phyloP scores from a whole-genome alignment of 2,888 invertebrate species.

The Neoitamus cyanurus region DNA sequence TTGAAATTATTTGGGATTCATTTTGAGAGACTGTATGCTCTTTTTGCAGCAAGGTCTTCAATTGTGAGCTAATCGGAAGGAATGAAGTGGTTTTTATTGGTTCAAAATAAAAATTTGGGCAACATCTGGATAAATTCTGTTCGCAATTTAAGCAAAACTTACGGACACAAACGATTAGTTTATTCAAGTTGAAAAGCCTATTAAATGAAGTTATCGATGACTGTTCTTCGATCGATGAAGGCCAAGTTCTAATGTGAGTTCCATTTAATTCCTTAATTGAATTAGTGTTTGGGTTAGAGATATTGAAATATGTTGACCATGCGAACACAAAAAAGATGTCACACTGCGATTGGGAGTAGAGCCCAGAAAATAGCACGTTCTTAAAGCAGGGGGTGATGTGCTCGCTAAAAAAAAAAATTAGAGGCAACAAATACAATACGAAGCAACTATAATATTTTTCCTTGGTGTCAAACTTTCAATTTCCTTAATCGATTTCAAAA shows the following conservation, averaged over 20 bases:
- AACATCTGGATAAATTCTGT: not conserved
- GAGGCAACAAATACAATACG: not conserved
- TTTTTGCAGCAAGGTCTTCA: too few relatives aligned
- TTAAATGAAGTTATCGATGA: not conserved
- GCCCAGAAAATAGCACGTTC: not conserved
- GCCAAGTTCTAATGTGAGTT: conserved; percentile 16
- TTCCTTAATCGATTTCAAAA: too few relatives aligned
- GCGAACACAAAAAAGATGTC: conserved; percentile 6
- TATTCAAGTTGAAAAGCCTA: not conserved
- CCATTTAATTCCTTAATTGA: conserved; percentile 14
- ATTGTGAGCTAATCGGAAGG: not conserved
- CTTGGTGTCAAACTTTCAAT: too few relatives aligned
- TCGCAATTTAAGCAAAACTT: not conserved
- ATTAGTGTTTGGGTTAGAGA: not conserved
- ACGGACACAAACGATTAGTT: not conserved
- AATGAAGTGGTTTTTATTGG: not conserved
- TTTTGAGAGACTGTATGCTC: too few relatives aligned
- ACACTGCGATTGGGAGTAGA: not conserved
- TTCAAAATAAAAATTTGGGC: not conserved
- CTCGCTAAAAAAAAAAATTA: not conserved
- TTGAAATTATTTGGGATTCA: too few relatives aligned
- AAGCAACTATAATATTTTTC: not conserved
- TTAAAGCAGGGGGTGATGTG: not conserved
- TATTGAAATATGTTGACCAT: not conserved
- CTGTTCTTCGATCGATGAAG: not conserved